Base-by-base conservation (phyloP, 2,113 vertebrate species). In the Dicaeum eximium region DNA sequence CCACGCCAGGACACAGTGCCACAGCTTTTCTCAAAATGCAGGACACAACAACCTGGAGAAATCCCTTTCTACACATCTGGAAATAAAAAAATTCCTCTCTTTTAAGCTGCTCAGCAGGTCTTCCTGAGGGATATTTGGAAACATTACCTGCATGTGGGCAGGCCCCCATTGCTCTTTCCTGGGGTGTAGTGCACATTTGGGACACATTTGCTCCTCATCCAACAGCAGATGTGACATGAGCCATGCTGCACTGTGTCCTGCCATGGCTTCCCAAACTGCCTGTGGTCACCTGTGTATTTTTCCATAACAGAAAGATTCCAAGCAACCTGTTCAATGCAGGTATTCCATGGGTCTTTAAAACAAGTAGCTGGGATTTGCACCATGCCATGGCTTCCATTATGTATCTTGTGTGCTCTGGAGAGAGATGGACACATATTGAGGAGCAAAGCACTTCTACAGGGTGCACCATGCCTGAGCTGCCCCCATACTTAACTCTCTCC, bases 311-410 rank as follows among this genome's bases (percentile, higher is more conserved):
- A 44, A 72, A 20, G 6, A 9, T 48, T 67, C 44, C 35, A 69
- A 84, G 23, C 9, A 84, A 60, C 13, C 21, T 16, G 31, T 25
- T 33, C 69, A 51, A 70, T 54, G 5, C 3, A 67, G 47, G 2
- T 47, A 57, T 64, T 72, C 64, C 18, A 20, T 10, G 48, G 15
- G 20, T 14, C 25, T 84, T 87, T 60, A 42, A 60, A 84, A 56
- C 3, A 84, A 85, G 38, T 57, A 37, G 6, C 12, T 85, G 78
- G 35, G 51, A 45, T 65, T 38, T 69, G 19, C 31, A 80, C 40
- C 35, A 7, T 27, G 18, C 45, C 51, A 3, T 48, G 20, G 11
- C 22, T 50, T 28, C 24, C 2, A 1, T n/a, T 20, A 3, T 5
- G 9, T 7, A 4, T 19, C 15, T 44, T 31, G 12, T 30, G 20